Percentiles rank a stretch among this genome's conserved stretches.
Conservation (phyloP, 2,113 vertebrate species). For the Addax nasomaculatus region DNA sequence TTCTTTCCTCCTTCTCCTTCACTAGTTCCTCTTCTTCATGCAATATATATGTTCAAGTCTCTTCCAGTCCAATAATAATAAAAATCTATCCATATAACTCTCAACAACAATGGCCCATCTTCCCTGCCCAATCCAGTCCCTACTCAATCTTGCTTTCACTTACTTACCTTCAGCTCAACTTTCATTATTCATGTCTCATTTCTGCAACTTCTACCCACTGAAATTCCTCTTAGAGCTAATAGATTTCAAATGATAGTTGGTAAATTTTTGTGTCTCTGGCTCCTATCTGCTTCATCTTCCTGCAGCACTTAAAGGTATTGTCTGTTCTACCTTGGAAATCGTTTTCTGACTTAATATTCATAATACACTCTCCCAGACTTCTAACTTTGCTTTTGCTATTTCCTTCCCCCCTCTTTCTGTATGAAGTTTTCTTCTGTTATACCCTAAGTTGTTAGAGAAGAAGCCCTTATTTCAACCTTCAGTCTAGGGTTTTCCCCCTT, state of each 20-base stretch:
- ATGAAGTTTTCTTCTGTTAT: background rate
- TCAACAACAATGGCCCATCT: background rate
- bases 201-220: background rate
- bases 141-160: background rate
- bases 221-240: background rate
- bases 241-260: background rate
- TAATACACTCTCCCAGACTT: background rate
- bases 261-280: background rate
- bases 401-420: background rate
- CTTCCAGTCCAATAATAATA: background rate
- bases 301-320: background rate
- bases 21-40: background rate
- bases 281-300: background rate
- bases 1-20: background rate
- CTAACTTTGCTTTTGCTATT: background rate
- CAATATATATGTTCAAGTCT: background rate
- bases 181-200: background rate
- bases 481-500: background rate
- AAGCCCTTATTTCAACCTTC: background rate
- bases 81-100: background rate
- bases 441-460: background rate
- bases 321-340: background rate
- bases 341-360: background rate
- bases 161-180: background rate
- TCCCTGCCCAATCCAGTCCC: background rate